A percentile compares a stretch with the other conserved stretches of the same genome.
These are phyloP conservation scores for Crossaster papposus DNA, from an alignment of 53 echinoderm and acorn worm genomes.

Conservation along the genomic window DNA sequence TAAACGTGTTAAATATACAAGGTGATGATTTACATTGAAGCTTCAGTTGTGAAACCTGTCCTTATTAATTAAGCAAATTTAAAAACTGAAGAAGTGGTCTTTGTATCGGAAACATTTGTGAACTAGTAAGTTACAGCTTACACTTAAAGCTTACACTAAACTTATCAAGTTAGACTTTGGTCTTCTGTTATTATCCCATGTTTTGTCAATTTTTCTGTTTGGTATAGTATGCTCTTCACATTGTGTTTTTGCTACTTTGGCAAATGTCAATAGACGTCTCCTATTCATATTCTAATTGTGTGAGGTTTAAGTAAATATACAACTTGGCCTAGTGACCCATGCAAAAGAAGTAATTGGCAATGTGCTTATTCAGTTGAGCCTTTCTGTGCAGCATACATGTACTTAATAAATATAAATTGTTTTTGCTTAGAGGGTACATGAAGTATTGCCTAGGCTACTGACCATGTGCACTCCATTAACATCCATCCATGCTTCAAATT, in stretches of 20 bases:
- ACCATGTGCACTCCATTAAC: conserved; percentile 9
- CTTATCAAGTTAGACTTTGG: background rate
- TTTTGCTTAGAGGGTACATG: too few relatives aligned
- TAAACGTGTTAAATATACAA: too few relatives aligned
- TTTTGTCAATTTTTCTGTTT: conserved; percentile 7
- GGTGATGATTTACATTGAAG: too few relatives aligned
- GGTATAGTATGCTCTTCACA: background rate
- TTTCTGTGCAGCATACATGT: too few relatives aligned
- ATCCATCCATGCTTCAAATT: background rate
- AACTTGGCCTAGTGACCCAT: background rate
- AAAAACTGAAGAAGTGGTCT: too few relatives aligned
- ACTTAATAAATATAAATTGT: too few relatives aligned
- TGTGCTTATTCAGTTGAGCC: background rate
- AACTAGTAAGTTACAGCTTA: too few relatives aligned
- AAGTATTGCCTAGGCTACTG: background rate
- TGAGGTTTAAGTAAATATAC: background rate
- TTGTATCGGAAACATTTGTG: too few relatives aligned
- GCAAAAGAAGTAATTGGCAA: background rate
- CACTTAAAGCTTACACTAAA: too few relatives aligned
- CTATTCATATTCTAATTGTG: conserved; percentile 16
- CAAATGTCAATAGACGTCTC: conserved; percentile 1
- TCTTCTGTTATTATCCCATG: background rate
- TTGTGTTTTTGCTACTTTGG: background rate
- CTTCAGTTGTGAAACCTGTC: too few relatives aligned
- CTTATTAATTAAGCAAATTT: too few relatives aligned